phyloP scores from a whole-genome alignment of 1,140 invertebrate genomes.

The Rhyacophila brunnea region DNA sequence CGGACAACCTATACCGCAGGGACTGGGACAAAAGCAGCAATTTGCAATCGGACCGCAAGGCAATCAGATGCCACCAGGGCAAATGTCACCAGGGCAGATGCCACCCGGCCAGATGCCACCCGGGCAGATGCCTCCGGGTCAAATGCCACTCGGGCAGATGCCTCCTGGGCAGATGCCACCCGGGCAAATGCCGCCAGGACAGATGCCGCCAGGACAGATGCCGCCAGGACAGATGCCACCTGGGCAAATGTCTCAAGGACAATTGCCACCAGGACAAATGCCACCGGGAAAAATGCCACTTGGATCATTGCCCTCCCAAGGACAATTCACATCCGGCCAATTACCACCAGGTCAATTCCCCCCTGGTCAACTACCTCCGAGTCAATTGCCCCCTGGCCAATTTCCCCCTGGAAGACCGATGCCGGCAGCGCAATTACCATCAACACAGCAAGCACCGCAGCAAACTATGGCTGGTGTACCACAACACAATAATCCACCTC shows the following conservation, averaged over 20 bases:
- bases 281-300: constrained; percentile 4
- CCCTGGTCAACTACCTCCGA: constrained; percentile 25
- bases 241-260: constrained; percentile 13
- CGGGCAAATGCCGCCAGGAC: constrained; percentile 20
- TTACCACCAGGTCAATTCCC: constrained; percentile 12
- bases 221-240: constrained; percentile 40
- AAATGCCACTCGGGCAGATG: constrained; percentile 7
- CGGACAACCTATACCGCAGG: constrained; percentile 9
- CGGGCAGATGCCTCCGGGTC: constrained; percentile 16
- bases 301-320: constrained; percentile 1
- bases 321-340: constrained; percentile 26
- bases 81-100: constrained; percentile 30
- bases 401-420: constrained; percentile 7
- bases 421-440: neutral
- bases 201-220: constrained; percentile 40
- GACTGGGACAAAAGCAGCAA: constrained; percentile 6
- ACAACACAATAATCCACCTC: neutral
- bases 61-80: constrained; percentile 20
- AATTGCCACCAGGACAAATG: constrained; percentile 24
- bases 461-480: neutral
- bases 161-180: constrained; percentile 15
- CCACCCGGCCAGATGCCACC: constrained; percentile 22
- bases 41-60: constrained; percentile 1
- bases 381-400: constrained; percentile 20
- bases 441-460: neutral